Percentiles rank a stretch among this genome's conserved stretches.
Conservation (phyloP, 2,113 vertebrate genomes). For the Mesitornis unicolor region DNA sequence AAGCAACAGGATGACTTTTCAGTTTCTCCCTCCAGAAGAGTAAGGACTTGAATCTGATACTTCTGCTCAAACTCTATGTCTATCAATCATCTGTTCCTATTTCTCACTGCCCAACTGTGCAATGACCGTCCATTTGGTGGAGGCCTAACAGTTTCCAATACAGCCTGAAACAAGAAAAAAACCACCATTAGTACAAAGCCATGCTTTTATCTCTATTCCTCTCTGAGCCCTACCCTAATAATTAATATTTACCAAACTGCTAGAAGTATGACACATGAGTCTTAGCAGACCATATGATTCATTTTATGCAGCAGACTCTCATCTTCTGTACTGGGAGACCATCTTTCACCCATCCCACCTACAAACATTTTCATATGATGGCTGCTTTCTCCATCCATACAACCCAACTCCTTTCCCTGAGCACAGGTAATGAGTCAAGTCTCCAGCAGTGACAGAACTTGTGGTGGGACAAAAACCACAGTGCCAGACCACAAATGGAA, state of each 20-base stretch:
- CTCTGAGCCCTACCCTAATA: background rate
- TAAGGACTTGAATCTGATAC: background rate
- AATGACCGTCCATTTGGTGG: background rate
- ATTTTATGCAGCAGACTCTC: background rate
- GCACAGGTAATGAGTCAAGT: background rate
- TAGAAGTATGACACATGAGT: background rate
- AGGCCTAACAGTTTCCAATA: background rate
- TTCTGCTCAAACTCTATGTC: background rate
- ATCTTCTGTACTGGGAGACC: background rate
- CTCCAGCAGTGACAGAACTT: background rate
- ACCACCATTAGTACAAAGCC: background rate
- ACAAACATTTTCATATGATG: background rate
- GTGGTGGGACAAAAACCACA: background rate
- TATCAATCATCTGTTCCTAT: background rate
- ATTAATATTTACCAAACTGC: background rate
- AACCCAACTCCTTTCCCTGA: background rate
- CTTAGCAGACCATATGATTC: background rate
- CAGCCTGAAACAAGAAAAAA: background rate
- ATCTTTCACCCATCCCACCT: background rate
- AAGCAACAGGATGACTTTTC: background rate
- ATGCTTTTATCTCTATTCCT: background rate
- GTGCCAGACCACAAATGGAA: background rate
- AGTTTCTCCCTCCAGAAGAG: background rate
- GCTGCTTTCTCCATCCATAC: background rate
- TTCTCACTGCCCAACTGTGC: background rate